A percentile compares a stretch with the other conserved stretches of the same genome.
phyloP scores from a whole-genome alignment of 2,888 invertebrate species.

The Campaea margaritaria region DNA sequence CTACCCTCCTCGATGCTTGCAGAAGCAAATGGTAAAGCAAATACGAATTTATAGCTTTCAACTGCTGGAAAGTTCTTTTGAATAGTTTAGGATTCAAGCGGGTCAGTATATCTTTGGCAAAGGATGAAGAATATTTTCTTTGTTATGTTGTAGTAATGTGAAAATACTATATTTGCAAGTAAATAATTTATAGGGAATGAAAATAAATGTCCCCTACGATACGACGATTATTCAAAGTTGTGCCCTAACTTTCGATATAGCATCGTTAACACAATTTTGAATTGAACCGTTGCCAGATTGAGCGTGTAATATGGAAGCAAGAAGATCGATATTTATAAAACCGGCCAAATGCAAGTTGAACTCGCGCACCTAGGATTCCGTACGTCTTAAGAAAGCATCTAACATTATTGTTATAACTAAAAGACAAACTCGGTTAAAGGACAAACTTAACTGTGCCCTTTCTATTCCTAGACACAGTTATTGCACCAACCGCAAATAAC shows the following conservation, averaged over 20 bases:
- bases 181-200: not conserved
- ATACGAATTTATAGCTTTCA: slow-evolving; percentile 21
- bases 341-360: slow-evolving; percentile 17
- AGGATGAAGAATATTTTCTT: not conserved
- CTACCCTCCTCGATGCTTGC: slow-evolving; percentile 37
- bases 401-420: no score
- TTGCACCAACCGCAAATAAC: no score
- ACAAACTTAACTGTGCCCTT: no score
- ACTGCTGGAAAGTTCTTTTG: slow-evolving; percentile 15
- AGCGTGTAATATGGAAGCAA: slow-evolving; percentile 21
- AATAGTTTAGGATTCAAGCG: slow-evolving; percentile 10
- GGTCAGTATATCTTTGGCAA: not conserved
- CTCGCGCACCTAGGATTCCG: no score
- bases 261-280: slow-evolving; percentile 21
- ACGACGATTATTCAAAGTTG: not conserved
- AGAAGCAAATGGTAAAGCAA: slow-evolving; percentile 29
- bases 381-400: no score
- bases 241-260: slow-evolving; percentile 13
- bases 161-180: not conserved
- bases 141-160: not conserved
- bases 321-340: slow-evolving; percentile 13
- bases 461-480: no score
- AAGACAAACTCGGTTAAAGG: no score
- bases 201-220: not conserved
- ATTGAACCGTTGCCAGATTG: slow-evolving; percentile 29